A percentile compares a stretch with the other conserved stretches of the same genome.
phyloP scores from a whole-genome alignment of 2,888 invertebrate species.

The Luperina nickerlii region DNA sequence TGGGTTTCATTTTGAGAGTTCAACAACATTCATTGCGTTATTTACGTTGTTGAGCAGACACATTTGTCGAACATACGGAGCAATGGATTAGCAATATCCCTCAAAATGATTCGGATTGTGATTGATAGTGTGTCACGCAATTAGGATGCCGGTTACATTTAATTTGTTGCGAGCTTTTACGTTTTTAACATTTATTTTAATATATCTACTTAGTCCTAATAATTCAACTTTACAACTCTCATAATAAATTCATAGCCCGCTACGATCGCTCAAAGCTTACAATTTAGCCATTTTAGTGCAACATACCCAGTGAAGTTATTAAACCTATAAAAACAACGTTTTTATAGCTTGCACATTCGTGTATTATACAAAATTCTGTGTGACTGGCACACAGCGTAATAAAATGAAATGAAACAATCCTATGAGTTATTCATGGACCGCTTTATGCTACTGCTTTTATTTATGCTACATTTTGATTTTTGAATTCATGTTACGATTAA shows the following conservation, averaged over 20 bases:
- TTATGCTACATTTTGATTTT: conserved; percentile 51
- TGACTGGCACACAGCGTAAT: conserved; percentile 84
- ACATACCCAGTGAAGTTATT: conserved; percentile 76
- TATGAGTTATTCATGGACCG: conserved; percentile 85
- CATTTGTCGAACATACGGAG: background rate
- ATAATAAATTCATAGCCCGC: conserved; percentile 42
- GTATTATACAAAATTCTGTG: conserved; percentile 79
- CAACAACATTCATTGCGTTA: background rate
- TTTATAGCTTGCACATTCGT: conserved; percentile 80
- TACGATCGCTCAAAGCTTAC: conserved; percentile 57
- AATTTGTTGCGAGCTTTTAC: background rate
- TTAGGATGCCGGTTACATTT: background rate
- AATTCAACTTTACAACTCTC: conserved; percentile 7
- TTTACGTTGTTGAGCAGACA: background rate
- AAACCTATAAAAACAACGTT: conserved; percentile 80
- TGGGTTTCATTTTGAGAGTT: background rate
- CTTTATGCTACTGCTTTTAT: conserved; percentile 73
- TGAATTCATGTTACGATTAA: conserved; percentile 28
- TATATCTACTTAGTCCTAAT: background rate
- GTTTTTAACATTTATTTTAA: background rate
- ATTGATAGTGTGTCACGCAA: background rate
- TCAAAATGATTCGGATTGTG: background rate
- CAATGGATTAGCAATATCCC: background rate
- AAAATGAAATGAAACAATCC: conserved; percentile 88
- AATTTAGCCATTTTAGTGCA: conserved; percentile 67